Percentiles rank a stretch among this genome's conserved stretches.
These are phyloP conservation scores for Sorex araneus DNA, from an alignment of 2,113 vertebrate genomes.

Conservation along the genomic window DNA sequence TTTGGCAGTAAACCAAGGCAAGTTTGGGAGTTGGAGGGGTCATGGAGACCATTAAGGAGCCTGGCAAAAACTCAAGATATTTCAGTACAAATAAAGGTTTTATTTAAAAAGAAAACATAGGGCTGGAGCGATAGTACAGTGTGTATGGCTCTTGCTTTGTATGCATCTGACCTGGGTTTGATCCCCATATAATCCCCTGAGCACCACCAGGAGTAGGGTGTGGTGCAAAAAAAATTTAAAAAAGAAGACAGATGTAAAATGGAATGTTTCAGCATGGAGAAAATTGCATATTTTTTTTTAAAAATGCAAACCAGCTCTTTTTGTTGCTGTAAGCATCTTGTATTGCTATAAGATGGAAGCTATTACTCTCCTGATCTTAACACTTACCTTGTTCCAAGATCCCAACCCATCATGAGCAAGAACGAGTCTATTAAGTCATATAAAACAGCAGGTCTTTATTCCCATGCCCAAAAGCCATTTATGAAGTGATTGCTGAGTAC, in stretches of 20 bases:
- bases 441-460: not conserved
- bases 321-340: not conserved
- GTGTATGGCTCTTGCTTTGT: no score
- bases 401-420: not conserved
- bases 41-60: no score
- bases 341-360: not conserved
- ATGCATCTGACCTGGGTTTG: no score
- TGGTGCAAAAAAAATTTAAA: no score
- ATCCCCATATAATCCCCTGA: no score
- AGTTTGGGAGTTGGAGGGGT: no score
- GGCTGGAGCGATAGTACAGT: no score
- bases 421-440: not conserved
- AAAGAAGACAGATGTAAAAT: not conserved
- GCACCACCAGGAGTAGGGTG: no score
- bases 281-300: not conserved
- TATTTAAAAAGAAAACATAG: no score
- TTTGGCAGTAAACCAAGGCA: no score
- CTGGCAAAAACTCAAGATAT: no score
- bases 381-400: fast-evolving
- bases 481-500: not conserved
- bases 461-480: not conserved
- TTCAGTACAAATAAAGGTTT: no score
- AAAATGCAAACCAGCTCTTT: not conserved
- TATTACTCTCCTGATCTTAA: not conserved
- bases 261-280: slow-evolving; percentile 6